Base-by-base conservation (phyloP, 2,888 invertebrate species). In the Parasteatoda lunata region DNA sequence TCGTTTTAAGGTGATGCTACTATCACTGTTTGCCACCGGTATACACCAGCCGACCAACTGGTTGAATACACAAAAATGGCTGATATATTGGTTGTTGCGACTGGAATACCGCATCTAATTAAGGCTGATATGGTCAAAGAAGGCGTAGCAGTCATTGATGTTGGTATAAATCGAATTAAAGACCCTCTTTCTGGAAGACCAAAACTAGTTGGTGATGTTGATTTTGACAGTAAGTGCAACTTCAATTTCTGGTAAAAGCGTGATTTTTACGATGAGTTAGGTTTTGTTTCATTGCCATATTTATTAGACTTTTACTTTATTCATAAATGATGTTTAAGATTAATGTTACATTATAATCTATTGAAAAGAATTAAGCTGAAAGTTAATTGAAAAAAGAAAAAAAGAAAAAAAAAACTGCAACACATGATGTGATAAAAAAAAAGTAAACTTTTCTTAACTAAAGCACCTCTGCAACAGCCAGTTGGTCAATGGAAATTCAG, bases 101-200 rank as follows among this genome's bases (percentile, higher is more conserved):
- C 95, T 89, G 96, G 96, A 93, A 91, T 91, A 72, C 92, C 91
- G 6, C 90, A 90, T 5, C 91, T 92, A 15, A 91, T 92, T 68
- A 92, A 90, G 4, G 95, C 95, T 1, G 94, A 96, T 88, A 97
- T 97, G 96, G 94, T 98, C 5, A 97, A 97, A 91, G 95, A 95
- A 2, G 97, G 97, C 0, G 97, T 96, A 2, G 95, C 96, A 79
- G 93, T 98, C 15, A 97, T 98, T 89, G 97, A 98, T 92, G 96
- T 98, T 68, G 97, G 97, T 11, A 96, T 97, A 81, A 96, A 95
- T 4, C 94, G 95, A 90, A 92, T 97, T 15, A 84, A 88, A 51
- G 88, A 88, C 51, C 96, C 96, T 3, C 95, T 95, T 91, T 93
- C 93, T 0, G 95, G 94, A 91, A 68, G 69, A 48, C 69, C 77